A percentile compares a stretch with the other conserved stretches of the same genome.
phyloP scores from a whole-genome alignment of 92 coral and sea anemone genomes.

The Pocillopora grandis region DNA sequence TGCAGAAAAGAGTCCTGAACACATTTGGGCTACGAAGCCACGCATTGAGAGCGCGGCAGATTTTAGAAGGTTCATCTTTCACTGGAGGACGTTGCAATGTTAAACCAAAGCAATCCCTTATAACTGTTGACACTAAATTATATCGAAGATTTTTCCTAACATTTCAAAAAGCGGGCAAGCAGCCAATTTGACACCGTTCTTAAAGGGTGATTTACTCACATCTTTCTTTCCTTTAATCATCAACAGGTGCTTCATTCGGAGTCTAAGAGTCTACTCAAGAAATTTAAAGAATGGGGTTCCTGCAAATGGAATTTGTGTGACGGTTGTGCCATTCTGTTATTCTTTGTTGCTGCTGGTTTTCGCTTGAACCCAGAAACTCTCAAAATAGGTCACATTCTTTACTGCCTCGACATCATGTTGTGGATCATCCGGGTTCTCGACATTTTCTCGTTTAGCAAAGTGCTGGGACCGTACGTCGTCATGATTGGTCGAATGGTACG shows the following conservation, averaged over 20 bases:
- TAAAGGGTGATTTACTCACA: background rate
- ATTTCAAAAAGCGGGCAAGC: too few relatives aligned
- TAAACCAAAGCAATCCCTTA: too few relatives aligned
- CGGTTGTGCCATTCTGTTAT: conserved; percentile 65
- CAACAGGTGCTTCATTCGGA: conserved; percentile 74
- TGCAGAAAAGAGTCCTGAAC: too few relatives aligned
- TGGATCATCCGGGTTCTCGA: conserved; percentile 86
- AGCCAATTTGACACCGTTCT: too few relatives aligned
- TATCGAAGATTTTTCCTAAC: too few relatives aligned
- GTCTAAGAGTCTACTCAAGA: conserved; percentile 38
- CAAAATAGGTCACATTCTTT: conserved; percentile 69
- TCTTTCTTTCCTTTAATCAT: background rate
- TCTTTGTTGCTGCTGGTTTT: conserved; percentile 70
- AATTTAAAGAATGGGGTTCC: conserved; percentile 80
- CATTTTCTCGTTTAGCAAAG: conserved; percentile 80
- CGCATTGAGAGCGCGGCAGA: too few relatives aligned
- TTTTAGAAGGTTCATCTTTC: too few relatives aligned
- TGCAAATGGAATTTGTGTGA: conserved; percentile 84
- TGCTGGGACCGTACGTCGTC: conserved; percentile 83
- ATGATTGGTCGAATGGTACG: conserved; percentile 93
- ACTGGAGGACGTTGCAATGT: too few relatives aligned
- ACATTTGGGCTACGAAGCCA: too few relatives aligned
- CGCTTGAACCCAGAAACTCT: conserved; percentile 66
- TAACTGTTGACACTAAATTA: too few relatives aligned
- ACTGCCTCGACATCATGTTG: conserved; percentile 85